Evolutionary conservation across 2,113 vertebrate genomes (phyloP).

Genomic region (Callithrix jacchus): DNA sequence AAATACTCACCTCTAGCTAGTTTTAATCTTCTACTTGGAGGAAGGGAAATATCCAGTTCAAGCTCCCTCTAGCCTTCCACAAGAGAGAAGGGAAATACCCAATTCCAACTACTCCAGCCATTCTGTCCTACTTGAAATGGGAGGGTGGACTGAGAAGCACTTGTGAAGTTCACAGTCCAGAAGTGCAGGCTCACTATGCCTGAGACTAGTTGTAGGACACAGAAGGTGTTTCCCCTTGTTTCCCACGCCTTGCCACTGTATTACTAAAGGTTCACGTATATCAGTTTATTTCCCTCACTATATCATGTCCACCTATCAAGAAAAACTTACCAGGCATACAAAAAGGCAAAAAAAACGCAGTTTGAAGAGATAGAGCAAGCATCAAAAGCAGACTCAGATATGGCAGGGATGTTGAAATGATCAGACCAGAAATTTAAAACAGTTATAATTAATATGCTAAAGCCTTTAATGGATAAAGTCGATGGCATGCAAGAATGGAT

Average conservation of each 20-base stretch:
- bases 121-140: not conserved
- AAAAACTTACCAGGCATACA: not conserved
- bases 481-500: not conserved
- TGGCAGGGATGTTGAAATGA: not conserved
- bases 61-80: not conserved
- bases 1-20: not conserved
- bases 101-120: not conserved
- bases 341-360: not conserved
- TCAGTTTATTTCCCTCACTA: not conserved
- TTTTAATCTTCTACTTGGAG: not conserved
- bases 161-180: not conserved
- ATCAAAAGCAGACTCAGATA: not conserved
- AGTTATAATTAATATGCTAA: not conserved
- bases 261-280: not conserved
- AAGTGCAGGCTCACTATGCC: not conserved
- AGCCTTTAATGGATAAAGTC: not conserved
- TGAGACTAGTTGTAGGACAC: not conserved
- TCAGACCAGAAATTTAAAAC: not conserved
- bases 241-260: too few species aligned
- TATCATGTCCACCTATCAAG: not conserved
- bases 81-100: not conserved
- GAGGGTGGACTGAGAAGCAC: not conserved
- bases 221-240: too few species aligned
- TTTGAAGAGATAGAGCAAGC: not conserved
- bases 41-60: not conserved